Percentiles rank a stretch among this genome's conserved stretches.
These are phyloP conservation scores for Allolobophora icterica DNA, from an alignment of 2,888 invertebrate species.

Conservation along the genomic window DNA sequence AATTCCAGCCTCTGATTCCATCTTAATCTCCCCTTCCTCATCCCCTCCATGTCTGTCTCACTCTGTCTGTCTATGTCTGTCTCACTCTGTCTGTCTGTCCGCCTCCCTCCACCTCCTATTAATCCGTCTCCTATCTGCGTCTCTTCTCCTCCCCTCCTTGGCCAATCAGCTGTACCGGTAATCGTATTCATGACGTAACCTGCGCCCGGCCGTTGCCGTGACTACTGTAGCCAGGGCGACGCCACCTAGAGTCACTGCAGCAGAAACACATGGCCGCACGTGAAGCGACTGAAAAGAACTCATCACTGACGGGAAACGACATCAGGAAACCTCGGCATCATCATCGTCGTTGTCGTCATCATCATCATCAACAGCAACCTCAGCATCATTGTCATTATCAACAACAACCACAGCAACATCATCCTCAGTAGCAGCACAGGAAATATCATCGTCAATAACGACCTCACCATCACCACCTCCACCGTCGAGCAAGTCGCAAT, in stretches of 20 bases:
- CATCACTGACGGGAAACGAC: not conserved
- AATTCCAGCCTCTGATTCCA: not conserved
- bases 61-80: not conserved
- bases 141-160: not conserved
- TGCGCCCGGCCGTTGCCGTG: not conserved
- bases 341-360: slow-evolving; percentile 23
- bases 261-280: not conserved
- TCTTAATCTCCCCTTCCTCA: slow-evolving; percentile 20
- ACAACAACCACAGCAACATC: not conserved
- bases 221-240: not conserved
- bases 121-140: not conserved
- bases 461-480: no score
- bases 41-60: not conserved
- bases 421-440: no score
- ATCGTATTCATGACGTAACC: not conserved
- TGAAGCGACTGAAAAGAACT: not conserved
- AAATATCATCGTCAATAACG: no score
- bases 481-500: no score
- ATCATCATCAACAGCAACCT: slow-evolving; percentile 22
- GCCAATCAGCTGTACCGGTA: not conserved
- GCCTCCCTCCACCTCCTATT: not conserved
- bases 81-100: not conserved
- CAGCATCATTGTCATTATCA: slow-evolving; percentile 24
- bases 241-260: not conserved
- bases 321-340: not conserved